phyloP scores from a whole-genome alignment of 2,113 vertebrate species.

The Neotoma lepida region DNA sequence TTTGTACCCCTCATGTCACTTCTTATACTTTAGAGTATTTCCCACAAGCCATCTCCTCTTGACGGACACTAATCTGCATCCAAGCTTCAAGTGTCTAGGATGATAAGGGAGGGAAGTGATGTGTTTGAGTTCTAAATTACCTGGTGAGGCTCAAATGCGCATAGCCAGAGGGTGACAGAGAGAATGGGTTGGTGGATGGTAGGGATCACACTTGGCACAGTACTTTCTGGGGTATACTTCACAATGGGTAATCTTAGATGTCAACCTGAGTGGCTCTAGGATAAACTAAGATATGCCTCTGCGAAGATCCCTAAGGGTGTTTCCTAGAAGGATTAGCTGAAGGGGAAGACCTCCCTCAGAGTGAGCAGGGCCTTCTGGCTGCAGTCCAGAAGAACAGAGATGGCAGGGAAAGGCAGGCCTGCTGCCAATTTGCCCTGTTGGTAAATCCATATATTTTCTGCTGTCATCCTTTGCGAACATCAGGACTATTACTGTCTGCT shows the following conservation, averaged over 20 bases:
- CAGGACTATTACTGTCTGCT: not conserved
- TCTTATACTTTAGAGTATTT: constrained; percentile 26
- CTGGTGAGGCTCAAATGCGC: not conserved
- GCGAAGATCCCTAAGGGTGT: not conserved
- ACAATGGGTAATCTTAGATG: not conserved
- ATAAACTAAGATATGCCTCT: not conserved
- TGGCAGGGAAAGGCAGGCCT: not conserved
- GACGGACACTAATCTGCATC: not conserved
- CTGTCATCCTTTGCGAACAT: not conserved
- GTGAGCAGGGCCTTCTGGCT: not conserved
- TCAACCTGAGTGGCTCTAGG: not conserved
- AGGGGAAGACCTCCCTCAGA: not conserved
- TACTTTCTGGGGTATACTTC: not conserved
- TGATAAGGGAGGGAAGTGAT: not conserved
- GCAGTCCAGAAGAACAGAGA: not conserved
- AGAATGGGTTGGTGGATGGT: not conserved
- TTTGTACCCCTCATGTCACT: constrained; percentile 42
- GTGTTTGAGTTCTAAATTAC: not conserved
- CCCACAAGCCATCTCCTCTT: not conserved
- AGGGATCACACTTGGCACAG: not conserved
- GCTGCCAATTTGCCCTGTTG: not conserved
- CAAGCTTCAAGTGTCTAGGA: not conserved
- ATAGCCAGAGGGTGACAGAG: not conserved
- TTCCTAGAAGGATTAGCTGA: not conserved
- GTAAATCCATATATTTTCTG: not conserved